Base-by-base conservation (phyloP, 2,797 vertebrate species). In the Sebastes umbrosus region DNA sequence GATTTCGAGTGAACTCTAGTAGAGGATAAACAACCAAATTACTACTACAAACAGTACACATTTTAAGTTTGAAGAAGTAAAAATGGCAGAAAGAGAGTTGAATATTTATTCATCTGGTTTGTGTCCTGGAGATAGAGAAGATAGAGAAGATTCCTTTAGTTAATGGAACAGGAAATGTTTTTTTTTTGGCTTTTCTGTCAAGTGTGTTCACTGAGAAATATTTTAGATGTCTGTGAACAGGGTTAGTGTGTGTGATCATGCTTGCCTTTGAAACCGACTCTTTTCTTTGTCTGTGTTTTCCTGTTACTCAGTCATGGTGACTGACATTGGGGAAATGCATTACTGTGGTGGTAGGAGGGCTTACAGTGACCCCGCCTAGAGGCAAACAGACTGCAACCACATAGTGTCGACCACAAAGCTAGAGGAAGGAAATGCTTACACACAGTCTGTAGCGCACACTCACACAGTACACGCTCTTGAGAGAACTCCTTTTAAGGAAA, bases 401-500 rank as follows among this genome's bases (percentile, higher is more conserved):
- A 74, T 1, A 60, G 68, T 20, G 81, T 75, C 74, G 52, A 84
- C 85, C 88, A 80, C 87, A 90, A 31, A 83, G 86, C 76, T 46
- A 82, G 85, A 91, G 92, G 92, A 92, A 91, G 92, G 84, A 90
- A 94, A 88, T 86, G 88, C 87, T 90, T 86, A 76, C 91, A 89
- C 86, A 77, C 69, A 14, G 54, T 60, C 14, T 54, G 67, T 58
- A 62, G 64, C 31, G 14, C 76, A 75, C 83, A 75, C 77, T 77
- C 77, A 55, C 57, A 69, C 82, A 72, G 65, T 68, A 66, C 50
- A 27, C 31, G n/a, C 80, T 81, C 77, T 34, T 34, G 57, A 84
- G 73, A 92, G 86, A 90, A 59, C 52, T 90, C 93, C 93, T 94
- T 95, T 94, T 94, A 95, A 94, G 94, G 93, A 84, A 85, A 90